Base-by-base conservation (phyloP, 2,797 vertebrate genomes). In the Xenops minutus region DNA sequence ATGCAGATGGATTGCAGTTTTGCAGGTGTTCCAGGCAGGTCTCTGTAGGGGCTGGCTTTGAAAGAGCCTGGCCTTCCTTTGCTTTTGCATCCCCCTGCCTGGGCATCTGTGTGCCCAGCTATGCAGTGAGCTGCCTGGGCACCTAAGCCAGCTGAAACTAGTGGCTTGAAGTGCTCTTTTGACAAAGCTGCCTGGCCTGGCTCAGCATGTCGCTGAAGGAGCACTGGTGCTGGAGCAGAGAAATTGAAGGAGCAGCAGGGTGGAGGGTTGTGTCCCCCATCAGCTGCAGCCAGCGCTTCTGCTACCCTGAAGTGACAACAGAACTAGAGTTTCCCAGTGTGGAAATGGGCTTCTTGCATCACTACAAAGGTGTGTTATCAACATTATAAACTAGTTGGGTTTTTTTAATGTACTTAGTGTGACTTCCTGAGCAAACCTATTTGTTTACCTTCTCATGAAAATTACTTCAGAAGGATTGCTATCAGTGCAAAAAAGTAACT, bases 201-300 rank as follows among this genome's bases (percentile, higher is more conserved):
- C 68, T n/a, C 61, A 36, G 30, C 11, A 1, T 5, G 61, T 21
- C 82, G 43, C 59, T 72, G 63, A 48, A 44, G 66, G 32, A 66
- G 32, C 14, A 3, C 29, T 2, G 7, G 21, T 29, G 49, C 8
- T 0, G 0, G 44, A 73, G 36, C 27, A n/a, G 59, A 49, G 22
- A 24, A 48, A 34, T 20, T 22, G 39, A 76, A 69, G n/a, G 48
- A 79, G 55, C 66, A 39, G 7, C 26, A 29, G 30, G 17, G 21
- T 39, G 15, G 36, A 44, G 51, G 32, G 36, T 21, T 1, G 0
- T 51, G 22, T 49, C 19, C 17, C 9, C 12, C 7, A 3, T 27
- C 15, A 51, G 29, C 55, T 64, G 15, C 19, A 61, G 46, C 10
- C 2, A 1, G 46, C 10, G 7, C 32, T 72, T 73, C 23, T 56